Evolutionary conservation across 2,797 vertebrate genomes (phyloP).

Genomic region (Valencia hispanica): DNA sequence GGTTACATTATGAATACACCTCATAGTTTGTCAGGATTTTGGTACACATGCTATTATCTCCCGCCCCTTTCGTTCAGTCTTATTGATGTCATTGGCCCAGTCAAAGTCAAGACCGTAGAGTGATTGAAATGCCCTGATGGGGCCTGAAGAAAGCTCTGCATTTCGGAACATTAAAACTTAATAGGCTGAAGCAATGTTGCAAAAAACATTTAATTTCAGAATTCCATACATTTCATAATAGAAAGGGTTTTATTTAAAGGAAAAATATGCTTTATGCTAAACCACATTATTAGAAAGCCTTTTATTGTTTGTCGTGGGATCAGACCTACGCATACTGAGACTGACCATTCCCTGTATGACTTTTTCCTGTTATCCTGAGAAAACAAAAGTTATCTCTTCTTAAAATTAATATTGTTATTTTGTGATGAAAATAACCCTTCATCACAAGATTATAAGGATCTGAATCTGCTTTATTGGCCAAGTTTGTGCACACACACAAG

Average conservation of each 20-base stretch:
- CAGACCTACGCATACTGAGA: neutral
- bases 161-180: neutral
- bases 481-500: no score
- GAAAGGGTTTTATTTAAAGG: neutral
- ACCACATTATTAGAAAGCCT: neutral
- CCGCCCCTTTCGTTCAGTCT: neutral
- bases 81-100: neutral
- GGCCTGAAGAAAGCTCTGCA: neutral
- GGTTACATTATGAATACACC: conserved; percentile 37
- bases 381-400: no score
- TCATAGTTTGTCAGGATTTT: conserved; percentile 2
- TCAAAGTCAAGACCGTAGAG: neutral
- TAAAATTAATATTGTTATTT: no score
- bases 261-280: neutral
- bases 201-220: neutral
- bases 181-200: neutral
- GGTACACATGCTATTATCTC: neutral
- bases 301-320: neutral
- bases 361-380: no score
- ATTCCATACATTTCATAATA: neutral
- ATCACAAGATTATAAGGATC: no score
- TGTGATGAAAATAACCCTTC: no score
- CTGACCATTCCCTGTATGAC: no score
- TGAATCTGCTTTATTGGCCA: no score
- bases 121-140: neutral